Percentiles rank a stretch among this genome's conserved stretches.
These are phyloP conservation scores for Cyprinodon brontotheroides DNA, from an alignment of 2,113 vertebrate species.

Conservation along the genomic window DNA sequence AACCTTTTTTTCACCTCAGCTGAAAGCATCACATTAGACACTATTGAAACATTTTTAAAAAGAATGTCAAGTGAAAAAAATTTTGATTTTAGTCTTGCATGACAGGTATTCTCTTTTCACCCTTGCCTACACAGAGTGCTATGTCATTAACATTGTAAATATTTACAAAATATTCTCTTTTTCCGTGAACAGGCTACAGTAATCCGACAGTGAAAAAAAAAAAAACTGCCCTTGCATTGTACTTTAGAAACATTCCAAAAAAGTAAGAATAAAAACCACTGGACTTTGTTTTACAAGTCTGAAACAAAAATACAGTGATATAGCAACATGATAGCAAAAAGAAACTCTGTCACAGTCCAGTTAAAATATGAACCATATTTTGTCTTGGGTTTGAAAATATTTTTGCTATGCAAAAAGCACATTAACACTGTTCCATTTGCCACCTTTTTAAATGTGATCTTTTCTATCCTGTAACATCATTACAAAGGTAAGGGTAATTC, in stretches of 20 bases:
- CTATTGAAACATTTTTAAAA: background rate
- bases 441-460: constrained; percentile 11
- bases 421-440: constrained; percentile 21
- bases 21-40: background rate
- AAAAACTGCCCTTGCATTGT: background rate
- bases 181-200: background rate
- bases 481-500: background rate
- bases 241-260: constrained; percentile 4
- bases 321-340: constrained; percentile 40
- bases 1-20: background rate
- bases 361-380: constrained; percentile 43
- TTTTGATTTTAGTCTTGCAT: background rate
- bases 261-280: no score
- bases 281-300: no score
- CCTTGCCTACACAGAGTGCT: background rate
- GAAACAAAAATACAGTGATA: constrained; percentile 42
- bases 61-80: background rate
- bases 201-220: constrained; percentile 10
- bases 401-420: constrained; percentile 19
- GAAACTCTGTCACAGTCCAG: constrained; percentile 22
- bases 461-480: constrained; percentile 20
- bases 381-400: constrained; percentile 35
- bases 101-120: constrained; percentile 3
- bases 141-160: constrained; percentile 6
- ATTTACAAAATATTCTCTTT: constrained; percentile 18